Evolutionary conservation across 1,140 invertebrate species (phyloP).

Genomic region (Oedothorax gibbosus): DNA sequence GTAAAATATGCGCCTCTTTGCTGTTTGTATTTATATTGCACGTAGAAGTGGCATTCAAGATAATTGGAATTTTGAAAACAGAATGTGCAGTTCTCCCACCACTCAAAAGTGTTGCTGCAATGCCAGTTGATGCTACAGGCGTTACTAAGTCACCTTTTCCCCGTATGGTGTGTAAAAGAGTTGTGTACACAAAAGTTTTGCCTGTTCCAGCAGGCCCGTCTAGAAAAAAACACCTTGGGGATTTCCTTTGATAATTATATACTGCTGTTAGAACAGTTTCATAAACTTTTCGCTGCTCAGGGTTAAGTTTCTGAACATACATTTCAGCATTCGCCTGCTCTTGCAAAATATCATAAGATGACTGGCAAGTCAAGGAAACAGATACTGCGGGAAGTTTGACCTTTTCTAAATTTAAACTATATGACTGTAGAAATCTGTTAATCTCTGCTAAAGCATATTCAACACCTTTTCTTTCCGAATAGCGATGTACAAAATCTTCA

Average conservation of each 20-base stretch:
- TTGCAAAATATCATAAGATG: too few species aligned
- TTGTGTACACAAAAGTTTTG: too few species aligned
- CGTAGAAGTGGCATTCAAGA: too few species aligned
- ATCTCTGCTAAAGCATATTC: too few species aligned
- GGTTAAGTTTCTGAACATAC: background rate
- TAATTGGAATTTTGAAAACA: conserved; percentile 70
- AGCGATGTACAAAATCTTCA: too few species aligned
- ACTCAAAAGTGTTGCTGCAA: conserved; percentile 65
- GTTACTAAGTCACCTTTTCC: conserved; percentile 66
- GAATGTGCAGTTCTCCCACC: conserved; percentile 69
- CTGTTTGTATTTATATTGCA: conserved; percentile 40
- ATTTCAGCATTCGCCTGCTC: conserved; percentile 61
- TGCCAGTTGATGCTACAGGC: conserved; percentile 72
- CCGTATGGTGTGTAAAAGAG: too few species aligned
- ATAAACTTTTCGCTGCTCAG: background rate
- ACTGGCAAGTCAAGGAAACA: too few species aligned
- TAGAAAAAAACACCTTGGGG: too few species aligned
- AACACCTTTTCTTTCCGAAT: too few species aligned
- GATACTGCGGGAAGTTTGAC: too few species aligned
- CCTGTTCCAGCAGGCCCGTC: too few species aligned
- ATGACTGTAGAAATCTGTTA: background rate
- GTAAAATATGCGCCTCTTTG: conserved; percentile 50
- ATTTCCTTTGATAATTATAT: too few species aligned
- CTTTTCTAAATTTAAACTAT: conserved; percentile 4
- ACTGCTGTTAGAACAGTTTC: background rate